Evolutionary conservation across 2,797 vertebrate genomes (phyloP), one percentile per base, ranked within the genome.

Genomic region (Dallia pectoralis): DNA sequence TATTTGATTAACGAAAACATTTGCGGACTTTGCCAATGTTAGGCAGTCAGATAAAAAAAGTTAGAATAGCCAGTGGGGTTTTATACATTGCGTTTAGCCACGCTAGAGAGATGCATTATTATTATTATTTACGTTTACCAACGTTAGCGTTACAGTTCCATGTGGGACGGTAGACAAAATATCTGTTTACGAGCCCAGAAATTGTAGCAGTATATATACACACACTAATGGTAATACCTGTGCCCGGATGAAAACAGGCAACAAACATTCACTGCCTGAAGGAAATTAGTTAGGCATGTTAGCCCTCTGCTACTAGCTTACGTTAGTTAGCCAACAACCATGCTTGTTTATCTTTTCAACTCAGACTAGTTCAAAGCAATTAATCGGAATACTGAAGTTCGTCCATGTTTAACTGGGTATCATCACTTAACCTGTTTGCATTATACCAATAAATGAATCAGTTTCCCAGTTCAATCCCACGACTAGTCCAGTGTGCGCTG

Each of bases 401-500:
- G 40, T 12, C 14, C 11, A 44, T 44, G 40, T 44, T 44, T 44
- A 44, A 4, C 40, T 12, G 14, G 40, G 40, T 44, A 44, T 44
- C 40, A 12, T 14, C 14, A 44, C 40, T 11, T 44, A 44, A 44
- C 9, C 11, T 12, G 40, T 44, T 14, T 14, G 14, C 40, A 44
- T 44, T 44, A 3, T 36, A 36, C 33, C 8, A 8, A 8, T 12
- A 9, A 44, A 12, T 59, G 53, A 25, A 59, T 59, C 3, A 59
- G 25, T 59, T 4, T 8, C 14, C 11, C 53, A 25, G 53, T 63
- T 63, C 16, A 30, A 2, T 32, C 62, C 2, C 15, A 32, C 61
- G 5, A 30, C 14, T 2, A 33, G 14, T 77, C 76, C 84, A 87
- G 81, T 87, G 75, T 80, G 77, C 65, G 49, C 67, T 48, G 86